Evolutionary conservation across 2,113 vertebrate species (phyloP).

Genomic region (Suncus etruscus): DNA sequence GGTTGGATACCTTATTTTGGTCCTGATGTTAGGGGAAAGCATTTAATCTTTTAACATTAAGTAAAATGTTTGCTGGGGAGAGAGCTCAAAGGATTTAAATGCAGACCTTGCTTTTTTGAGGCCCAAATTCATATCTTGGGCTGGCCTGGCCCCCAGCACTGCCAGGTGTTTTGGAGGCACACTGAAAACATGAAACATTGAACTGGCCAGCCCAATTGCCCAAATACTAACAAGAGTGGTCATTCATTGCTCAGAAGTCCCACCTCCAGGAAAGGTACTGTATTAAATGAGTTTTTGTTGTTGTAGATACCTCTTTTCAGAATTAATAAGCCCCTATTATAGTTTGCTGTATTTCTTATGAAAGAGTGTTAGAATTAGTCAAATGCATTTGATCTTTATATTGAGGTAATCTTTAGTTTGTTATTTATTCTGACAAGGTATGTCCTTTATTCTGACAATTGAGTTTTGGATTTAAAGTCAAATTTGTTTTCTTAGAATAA

Average conservation of each 20-base stretch:
- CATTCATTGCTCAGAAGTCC: neutral
- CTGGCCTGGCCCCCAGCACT: no score
- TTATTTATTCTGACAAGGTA: neutral
- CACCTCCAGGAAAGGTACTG: no score
- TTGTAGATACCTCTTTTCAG: neutral
- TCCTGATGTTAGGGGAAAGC: neutral
- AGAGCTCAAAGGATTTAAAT: no score
- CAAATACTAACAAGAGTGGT: no score
- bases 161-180: no score
- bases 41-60: neutral
- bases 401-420: neutral
- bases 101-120: no score
- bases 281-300: no score
- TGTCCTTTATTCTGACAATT: neutral
- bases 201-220: no score
- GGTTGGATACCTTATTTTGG: neutral
- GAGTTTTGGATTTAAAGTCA: slow-evolving; percentile 35
- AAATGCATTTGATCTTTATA: neutral
- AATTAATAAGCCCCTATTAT: neutral
- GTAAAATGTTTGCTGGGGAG: neutral
- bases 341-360: neutral
- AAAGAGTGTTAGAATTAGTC: neutral
- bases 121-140: no score
- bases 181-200: no score
- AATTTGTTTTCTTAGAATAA: neutral